Conservation (phyloP, 2,888 invertebrate genomes). For the Helicoverpa assulta region DNA sequence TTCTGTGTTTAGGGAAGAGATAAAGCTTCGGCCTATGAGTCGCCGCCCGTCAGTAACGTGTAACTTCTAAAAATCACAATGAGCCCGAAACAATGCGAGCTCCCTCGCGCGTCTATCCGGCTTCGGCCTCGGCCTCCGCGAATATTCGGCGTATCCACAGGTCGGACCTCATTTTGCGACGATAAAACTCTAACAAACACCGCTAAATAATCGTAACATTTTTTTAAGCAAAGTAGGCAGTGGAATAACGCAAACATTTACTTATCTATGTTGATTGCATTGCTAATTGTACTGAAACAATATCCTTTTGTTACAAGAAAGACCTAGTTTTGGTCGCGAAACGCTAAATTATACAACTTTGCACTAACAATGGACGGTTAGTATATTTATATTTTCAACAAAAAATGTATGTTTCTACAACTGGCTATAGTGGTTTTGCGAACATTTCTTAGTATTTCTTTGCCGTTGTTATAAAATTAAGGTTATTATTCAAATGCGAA, state of each 20-base stretch:
- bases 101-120: constrained; percentile 14
- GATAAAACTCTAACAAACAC: constrained; percentile 51
- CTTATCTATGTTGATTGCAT: constrained; percentile 87
- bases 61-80: constrained; percentile 33
- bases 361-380: constrained; percentile 76
- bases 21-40: constrained; percentile 3
- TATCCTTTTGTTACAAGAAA: constrained; percentile 87
- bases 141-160: constrained; percentile 36
- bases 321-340: constrained; percentile 86
- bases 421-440: constrained; percentile 50
- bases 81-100: constrained; percentile 20
- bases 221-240: constrained; percentile 63
- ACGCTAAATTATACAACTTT: constrained; percentile 82
- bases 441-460: constrained; percentile 50
- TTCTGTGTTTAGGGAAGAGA: constrained; percentile 10
- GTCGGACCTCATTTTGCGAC: constrained; percentile 22
- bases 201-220: constrained; percentile 64
- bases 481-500: constrained; percentile 42
- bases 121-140: not conserved
- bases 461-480: constrained; percentile 43
- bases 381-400: constrained; percentile 72
- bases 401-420: constrained; percentile 59
- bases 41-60: constrained; percentile 11
- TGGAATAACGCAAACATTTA: constrained; percentile 75
- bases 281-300: constrained; percentile 86